Evolutionary conservation across 2,797 vertebrate species (phyloP), one percentile per base, ranked within the genome.

Genomic region (Girardinus metallicus): DNA sequence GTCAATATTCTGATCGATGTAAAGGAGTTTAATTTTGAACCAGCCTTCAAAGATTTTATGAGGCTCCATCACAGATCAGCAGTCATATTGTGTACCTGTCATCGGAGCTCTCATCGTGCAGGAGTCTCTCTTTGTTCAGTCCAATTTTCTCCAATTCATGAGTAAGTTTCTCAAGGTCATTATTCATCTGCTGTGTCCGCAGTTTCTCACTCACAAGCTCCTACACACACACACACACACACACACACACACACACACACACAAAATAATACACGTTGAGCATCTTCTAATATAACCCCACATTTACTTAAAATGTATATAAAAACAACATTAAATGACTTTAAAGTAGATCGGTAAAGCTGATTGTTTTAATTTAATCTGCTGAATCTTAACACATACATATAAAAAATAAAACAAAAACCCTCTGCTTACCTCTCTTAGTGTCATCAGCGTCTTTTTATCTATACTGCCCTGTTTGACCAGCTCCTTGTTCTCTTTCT

Each of bases 71-170:
- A 64, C 9, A 76, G 21, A 74, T 34, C 1, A 72, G 47, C 9
- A 57, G 21, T 26, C 64, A 29, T 43, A 29, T 43, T 34, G 12
- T 79, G 31, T 12, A 99, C 98, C 98, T 98, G 95, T 98, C 97
- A 68, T 98, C 97, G 26, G 96, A 97, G 92, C 95, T 95, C 90
- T 99, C 97, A 26, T 99, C 97, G 0, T 97, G 96, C 84, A 99
- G 94, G 62, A 99, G 97, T 51, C 98, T 95, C 79, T 99, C 99
- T 91, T 99, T 99, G 94, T 98, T 98, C 78, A 99, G 94, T 4
- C 99, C 99, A 43, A 99, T 99, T 89, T 99, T 99, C 94, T 99
- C 98, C 92, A 99, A 93, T 88, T 99, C 98, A 0, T 99, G 97
- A 47, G 97, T 98, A 89, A 99, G 95, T 88, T 99, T 99, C 89